phyloP scores from a whole-genome alignment of 2,113 vertebrate genomes.

The Cardinalis cardinalis region DNA sequence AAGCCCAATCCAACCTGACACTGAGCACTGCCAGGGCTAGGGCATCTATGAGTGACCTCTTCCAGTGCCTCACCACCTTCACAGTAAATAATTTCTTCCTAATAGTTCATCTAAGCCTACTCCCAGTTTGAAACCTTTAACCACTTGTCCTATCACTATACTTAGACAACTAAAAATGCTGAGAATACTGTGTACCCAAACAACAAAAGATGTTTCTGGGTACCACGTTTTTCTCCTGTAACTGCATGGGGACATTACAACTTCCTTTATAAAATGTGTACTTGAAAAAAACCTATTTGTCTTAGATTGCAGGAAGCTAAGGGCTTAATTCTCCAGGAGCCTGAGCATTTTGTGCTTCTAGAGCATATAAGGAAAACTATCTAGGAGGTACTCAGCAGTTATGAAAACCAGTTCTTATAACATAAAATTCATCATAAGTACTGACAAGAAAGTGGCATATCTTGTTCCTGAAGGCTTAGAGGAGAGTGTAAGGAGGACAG shows the following conservation, averaged over 20 bases:
- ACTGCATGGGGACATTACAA: neutral
- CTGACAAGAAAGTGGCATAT: neutral
- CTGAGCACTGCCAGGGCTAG: neutral
- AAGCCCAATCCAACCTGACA: neutral
- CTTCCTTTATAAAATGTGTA: neutral
- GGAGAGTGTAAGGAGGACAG: neutral
- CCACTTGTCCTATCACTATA: neutral
- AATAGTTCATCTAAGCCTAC: neutral
- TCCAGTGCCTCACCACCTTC: neutral
- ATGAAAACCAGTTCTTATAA: neutral
- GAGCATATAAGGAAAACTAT: neutral
- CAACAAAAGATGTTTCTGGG: neutral
- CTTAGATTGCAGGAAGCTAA: neutral
- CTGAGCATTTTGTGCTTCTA: neutral
- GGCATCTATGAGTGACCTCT: neutral
- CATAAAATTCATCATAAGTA: neutral
- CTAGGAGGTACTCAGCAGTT: neutral
- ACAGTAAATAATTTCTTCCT: neutral
- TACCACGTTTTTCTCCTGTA: neutral
- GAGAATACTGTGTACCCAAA: neutral
- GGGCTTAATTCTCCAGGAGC: neutral
- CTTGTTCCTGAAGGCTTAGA: neutral
- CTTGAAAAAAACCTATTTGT: neutral
- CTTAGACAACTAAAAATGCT: neutral
- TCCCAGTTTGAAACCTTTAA: neutral